Conservation (phyloP, 1,140 invertebrate genomes). For the Bilobella aurantiaca region DNA sequence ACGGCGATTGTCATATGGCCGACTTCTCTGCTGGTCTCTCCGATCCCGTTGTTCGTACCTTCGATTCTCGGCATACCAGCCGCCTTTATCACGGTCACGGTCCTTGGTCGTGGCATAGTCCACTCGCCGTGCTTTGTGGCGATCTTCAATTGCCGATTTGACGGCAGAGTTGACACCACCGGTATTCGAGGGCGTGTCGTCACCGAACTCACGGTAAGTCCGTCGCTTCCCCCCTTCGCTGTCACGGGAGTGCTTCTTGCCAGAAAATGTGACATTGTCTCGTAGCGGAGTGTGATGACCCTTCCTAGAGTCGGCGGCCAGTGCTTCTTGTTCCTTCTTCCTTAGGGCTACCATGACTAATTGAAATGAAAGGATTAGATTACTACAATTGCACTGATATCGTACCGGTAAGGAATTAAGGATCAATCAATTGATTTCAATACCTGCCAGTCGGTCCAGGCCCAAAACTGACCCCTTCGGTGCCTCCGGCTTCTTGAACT, state of each 20-base stretch:
- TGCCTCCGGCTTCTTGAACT: conserved; percentile 59
- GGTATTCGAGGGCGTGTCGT: conserved; percentile 28
- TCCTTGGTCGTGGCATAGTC: conserved; percentile 13
- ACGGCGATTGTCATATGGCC: too few species aligned
- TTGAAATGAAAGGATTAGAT: too few species aligned
- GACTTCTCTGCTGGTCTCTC: too few species aligned
- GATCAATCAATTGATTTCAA: conserved; percentile 4
- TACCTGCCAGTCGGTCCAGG: conserved; percentile 69
- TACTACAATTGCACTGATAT: too few species aligned
- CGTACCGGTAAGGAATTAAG: too few species aligned
- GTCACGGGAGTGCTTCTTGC: conserved; percentile 38
- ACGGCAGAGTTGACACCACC: conserved; percentile 28
- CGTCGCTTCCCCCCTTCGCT: conserved; percentile 52
- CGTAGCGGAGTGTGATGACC: conserved; percentile 42
- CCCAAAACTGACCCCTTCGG: conserved; percentile 61
- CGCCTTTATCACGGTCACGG: conserved; percentile 16
- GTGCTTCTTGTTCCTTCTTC: conserved; percentile 50
- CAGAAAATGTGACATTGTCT: conserved; percentile 20
- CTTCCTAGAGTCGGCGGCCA: conserved; percentile 41
- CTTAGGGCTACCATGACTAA: conserved; percentile 44
- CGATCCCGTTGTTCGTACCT: not conserved
- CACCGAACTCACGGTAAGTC: conserved; percentile 40
- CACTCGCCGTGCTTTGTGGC: conserved; percentile 28
- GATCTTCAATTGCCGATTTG: conserved; percentile 35
- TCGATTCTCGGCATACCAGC: conserved; percentile 16